phyloP scores from a whole-genome alignment of 2,113 vertebrate species.

The Tapirus terrestris region DNA sequence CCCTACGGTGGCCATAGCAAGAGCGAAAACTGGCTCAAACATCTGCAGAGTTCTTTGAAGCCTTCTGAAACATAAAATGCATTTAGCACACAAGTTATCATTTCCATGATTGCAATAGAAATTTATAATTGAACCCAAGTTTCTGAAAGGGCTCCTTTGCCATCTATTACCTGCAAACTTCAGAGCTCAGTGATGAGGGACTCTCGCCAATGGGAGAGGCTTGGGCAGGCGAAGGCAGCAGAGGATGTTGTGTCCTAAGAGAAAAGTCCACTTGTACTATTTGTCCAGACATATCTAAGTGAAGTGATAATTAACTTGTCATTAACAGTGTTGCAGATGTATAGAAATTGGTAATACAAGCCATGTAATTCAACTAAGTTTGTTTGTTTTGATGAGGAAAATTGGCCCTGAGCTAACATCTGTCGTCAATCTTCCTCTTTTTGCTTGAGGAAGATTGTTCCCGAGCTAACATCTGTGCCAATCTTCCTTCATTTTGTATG shows the following conservation, averaged over 20 bases:
- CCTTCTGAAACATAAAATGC: background rate
- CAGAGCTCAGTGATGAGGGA: background rate
- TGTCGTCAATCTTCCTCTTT: too few relatives aligned
- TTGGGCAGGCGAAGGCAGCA: accelerated
- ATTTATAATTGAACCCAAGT: background rate
- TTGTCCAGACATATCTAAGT: accelerated
- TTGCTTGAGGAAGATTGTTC: too few relatives aligned
- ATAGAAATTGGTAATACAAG: background rate
- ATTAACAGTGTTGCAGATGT: accelerated
- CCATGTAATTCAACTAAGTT: too few relatives aligned
- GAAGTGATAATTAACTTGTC: background rate
- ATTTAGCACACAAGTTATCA: background rate
- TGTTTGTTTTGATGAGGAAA: too few relatives aligned
- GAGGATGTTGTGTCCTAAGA: background rate
- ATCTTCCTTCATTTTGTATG: too few relatives aligned
- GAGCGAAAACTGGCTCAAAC: background rate
- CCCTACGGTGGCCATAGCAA: too few relatives aligned
- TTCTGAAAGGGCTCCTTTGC: background rate
- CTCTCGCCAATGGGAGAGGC: accelerated
- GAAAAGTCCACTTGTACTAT: background rate
- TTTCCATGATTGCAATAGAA: background rate
- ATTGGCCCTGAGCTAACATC: too few relatives aligned
- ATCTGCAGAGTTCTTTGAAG: background rate
- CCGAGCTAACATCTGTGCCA: too few relatives aligned
- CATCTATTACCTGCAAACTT: background rate